These are phyloP conservation scores for Alexandromys fortis DNA, from an alignment of 2,113 vertebrate species.

Conservation along the genomic window DNA sequence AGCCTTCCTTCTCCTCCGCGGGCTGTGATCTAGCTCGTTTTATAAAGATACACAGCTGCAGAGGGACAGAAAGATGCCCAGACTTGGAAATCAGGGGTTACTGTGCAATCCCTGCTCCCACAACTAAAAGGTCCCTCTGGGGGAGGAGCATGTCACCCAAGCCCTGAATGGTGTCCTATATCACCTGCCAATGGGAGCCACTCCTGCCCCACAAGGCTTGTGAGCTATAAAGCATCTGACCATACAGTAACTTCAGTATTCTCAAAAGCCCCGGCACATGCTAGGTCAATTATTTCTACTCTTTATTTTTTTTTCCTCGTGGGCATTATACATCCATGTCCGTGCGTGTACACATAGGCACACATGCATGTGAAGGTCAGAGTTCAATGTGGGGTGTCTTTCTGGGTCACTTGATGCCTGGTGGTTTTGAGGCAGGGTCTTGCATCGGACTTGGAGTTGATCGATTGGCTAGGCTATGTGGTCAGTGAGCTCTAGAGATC, in stretches of 20 bases:
- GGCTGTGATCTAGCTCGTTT: slow-evolving; percentile 56
- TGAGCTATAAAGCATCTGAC: background rate
- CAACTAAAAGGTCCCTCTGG: background rate
- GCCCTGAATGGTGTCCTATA: background rate
- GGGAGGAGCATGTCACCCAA: background rate
- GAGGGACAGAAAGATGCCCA: background rate
- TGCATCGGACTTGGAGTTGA: background rate
- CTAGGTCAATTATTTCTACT: background rate
- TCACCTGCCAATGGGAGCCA: background rate
- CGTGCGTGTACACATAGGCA: too few relatives aligned
- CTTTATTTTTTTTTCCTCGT: background rate
- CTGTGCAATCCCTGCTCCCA: background rate
- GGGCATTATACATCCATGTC: background rate
- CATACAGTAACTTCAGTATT: background rate
- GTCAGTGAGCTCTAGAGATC: background rate
- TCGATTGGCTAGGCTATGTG: background rate
- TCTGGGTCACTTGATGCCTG: background rate
- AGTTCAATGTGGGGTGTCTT: background rate
- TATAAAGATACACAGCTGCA: slow-evolving; percentile 58
- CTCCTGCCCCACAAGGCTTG: background rate
- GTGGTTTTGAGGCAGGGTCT: background rate
- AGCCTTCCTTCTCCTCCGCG: slow-evolving; percentile 56
- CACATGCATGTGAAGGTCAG: background rate
- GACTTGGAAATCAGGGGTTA: slow-evolving; percentile 31
- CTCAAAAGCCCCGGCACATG: background rate